Evolutionary conservation across 2,797 vertebrate genomes (phyloP).

Genomic region (Toxotes lorentzi): DNA sequence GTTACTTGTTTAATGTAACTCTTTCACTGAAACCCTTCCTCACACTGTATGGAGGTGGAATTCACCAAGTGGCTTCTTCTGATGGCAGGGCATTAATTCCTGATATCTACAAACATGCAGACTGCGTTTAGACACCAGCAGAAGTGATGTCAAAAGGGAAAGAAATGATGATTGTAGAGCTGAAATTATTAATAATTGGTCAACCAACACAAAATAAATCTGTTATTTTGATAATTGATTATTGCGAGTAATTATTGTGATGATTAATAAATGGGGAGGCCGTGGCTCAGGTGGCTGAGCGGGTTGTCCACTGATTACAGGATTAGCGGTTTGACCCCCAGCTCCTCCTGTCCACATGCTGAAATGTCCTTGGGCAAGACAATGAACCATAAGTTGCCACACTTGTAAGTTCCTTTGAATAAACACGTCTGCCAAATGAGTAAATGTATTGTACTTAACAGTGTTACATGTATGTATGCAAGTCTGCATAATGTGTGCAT

Average conservation of each 20-base stretch:
- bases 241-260: background rate
- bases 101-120: background rate
- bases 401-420: too few species aligned
- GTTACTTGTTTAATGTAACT: background rate
- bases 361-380: too few species aligned
- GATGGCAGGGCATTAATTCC: slow-evolving; percentile 1
- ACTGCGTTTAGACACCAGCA: background rate
- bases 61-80: background rate
- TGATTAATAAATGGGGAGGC: too few species aligned
- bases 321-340: too few species aligned
- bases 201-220: background rate
- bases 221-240: background rate
- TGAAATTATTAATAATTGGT: background rate
- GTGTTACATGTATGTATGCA: background rate
- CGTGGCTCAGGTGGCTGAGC: too few species aligned
- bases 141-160: background rate
- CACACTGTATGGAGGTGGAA: background rate
- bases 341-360: too few species aligned
- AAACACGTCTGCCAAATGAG: too few species aligned
- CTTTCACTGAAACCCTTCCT: background rate
- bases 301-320: too few species aligned
- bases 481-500: slow-evolving; percentile 9
- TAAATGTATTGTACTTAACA: too few species aligned
- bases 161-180: too few species aligned
- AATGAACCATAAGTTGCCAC: too few species aligned